phyloP scores from a whole-genome alignment of 2,888 invertebrate species.

The Vandiemenella viatica region DNA sequence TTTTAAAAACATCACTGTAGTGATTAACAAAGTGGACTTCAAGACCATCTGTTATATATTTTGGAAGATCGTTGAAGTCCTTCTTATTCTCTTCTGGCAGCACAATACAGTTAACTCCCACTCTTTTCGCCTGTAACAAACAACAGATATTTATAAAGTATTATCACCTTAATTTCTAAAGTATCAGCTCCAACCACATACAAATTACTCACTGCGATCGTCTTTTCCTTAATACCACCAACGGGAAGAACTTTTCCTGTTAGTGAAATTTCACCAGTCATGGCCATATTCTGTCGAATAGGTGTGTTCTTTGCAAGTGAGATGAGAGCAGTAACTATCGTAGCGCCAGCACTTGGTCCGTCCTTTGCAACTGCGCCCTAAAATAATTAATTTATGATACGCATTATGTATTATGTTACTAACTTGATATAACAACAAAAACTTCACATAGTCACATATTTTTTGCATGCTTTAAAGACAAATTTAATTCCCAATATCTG shows the following conservation, averaged over 20 bases:
- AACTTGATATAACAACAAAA: no score
- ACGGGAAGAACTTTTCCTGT: conserved; percentile 94
- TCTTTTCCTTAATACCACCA: conserved; percentile 98
- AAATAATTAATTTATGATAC: no score
- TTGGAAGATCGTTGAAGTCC: conserved; percentile 86
- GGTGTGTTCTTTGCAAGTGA: conserved; percentile 68
- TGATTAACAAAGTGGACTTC: conserved; percentile 84
- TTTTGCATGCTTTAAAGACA: no score
- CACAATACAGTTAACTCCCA: conserved; percentile 78
- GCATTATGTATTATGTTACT: no score
- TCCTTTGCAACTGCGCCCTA: conserved; percentile 95
- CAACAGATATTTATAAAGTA: no score
- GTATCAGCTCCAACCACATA: no score
- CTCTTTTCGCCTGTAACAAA: conserved; percentile 71
- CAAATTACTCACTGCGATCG: conserved; percentile 61
- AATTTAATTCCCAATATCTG: no score
- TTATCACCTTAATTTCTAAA: no score
- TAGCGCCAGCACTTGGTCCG: conserved; percentile 94
- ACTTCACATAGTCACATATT: no score
- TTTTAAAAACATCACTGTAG: conserved; percentile 74
- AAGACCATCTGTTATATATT: conserved; percentile 78
- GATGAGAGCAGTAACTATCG: conserved; percentile 82
- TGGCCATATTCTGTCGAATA: conserved; percentile 72
- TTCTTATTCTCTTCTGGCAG: conserved; percentile 93
- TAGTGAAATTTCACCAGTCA: conserved; percentile 97